Evolutionary conservation across 2,888 invertebrate species (phyloP).

Genomic region (Calephelis perditalis): DNA sequence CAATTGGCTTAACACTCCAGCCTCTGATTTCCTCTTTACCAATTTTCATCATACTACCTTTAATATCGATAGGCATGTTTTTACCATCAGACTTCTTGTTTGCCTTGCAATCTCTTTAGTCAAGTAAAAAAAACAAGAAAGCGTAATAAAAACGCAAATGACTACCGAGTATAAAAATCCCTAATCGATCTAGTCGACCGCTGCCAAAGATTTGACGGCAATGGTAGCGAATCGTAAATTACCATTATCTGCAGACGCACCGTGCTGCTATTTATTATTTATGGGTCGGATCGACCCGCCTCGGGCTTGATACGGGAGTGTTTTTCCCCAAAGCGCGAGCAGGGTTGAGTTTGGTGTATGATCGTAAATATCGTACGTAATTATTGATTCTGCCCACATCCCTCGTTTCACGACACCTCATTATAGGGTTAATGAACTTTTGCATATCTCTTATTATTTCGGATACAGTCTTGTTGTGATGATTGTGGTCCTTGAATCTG

Average conservation of each 20-base stretch:
- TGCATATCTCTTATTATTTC: not conserved
- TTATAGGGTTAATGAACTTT: slow-evolving; percentile 25
- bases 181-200: slow-evolving; percentile 53
- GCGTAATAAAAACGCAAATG: not conserved
- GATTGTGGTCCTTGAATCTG: not conserved
- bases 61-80: too few species aligned
- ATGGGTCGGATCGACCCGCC: slow-evolving; percentile 71
- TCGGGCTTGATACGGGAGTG: slow-evolving; percentile 52
- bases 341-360: slow-evolving; percentile 39
- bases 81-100: too few species aligned
- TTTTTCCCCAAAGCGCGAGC: slow-evolving; percentile 51
- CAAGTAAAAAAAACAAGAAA: too few species aligned
- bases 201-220: slow-evolving; percentile 71
- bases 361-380: slow-evolving; percentile 28
- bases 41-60: too few species aligned
- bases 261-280: slow-evolving; percentile 77
- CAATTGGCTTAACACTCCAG: too few species aligned
- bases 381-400: slow-evolving; percentile 30
- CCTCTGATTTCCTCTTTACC: too few species aligned
- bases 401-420: slow-evolving; percentile 24
- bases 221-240: slow-evolving; percentile 70
- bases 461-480: not conserved
- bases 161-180: slow-evolving; percentile 35
- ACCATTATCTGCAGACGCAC: slow-evolving; percentile 77
- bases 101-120: too few species aligned